Evolutionary conservation across 2,113 vertebrate species (phyloP).

Genomic region (Oxyura jamaicensis): DNA sequence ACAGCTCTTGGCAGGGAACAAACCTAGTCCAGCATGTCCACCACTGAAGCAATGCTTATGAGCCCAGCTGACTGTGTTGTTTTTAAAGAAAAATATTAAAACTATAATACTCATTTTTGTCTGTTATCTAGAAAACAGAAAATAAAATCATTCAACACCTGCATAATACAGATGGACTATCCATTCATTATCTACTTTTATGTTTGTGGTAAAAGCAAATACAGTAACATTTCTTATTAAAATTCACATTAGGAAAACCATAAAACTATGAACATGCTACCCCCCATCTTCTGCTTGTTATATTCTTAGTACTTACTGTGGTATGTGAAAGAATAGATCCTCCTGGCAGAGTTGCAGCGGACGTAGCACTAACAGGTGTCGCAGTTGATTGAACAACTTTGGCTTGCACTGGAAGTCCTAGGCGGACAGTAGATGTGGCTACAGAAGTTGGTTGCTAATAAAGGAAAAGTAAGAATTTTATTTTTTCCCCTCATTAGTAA

Average conservation of each 20-base stretch:
- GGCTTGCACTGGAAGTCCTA: constrained; percentile 69
- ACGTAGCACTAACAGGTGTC: constrained; percentile 40
- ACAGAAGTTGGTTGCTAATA: constrained; percentile 22
- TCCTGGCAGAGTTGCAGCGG: constrained; percentile 70
- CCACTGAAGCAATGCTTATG: neutral
- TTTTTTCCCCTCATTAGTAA: neutral
- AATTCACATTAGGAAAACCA: neutral
- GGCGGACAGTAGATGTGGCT: constrained; percentile 32
- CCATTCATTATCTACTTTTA: neutral
- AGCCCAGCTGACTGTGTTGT: neutral
- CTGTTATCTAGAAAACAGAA: neutral
- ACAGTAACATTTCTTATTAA: neutral
- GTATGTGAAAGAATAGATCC: constrained; percentile 65
- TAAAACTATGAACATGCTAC: neutral
- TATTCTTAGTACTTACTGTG: constrained; percentile 45
- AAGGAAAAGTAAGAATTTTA: neutral
- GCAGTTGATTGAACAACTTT: constrained; percentile 78
- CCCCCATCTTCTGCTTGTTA: neutral
- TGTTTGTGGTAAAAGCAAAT: neutral
- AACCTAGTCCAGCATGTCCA: neutral
- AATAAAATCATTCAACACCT: neutral
- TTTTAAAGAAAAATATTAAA: neutral
- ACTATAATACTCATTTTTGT: neutral
- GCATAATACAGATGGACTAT: neutral
- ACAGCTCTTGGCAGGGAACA: neutral